Evolutionary conservation across 2,888 invertebrate species (phyloP).

Genomic region (Digitonthophagus gazella): DNA sequence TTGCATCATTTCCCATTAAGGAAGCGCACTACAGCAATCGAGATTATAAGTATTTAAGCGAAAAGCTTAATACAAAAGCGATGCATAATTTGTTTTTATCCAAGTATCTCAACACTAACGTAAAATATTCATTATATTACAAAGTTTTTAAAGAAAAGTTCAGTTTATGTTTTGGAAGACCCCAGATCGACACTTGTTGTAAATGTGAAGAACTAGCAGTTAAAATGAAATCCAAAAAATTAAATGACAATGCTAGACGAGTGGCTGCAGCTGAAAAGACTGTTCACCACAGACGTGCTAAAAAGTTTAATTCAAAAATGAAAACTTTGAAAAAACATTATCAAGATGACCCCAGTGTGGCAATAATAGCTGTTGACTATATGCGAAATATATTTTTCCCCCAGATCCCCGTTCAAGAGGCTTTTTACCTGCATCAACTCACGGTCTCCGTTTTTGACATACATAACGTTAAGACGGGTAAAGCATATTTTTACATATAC

Average conservation of each 20-base stretch:
- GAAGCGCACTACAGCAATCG: background rate
- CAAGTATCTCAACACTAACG: background rate
- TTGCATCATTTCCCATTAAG: conserved; percentile 1
- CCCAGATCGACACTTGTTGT: conserved; percentile 14
- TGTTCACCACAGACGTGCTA: background rate
- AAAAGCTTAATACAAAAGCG: background rate
- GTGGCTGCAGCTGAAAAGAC: background rate
- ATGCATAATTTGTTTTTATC: conserved; percentile 6
- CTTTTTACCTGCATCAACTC: conserved; percentile 24
- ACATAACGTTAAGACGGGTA: conserved; percentile 28
- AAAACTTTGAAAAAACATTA: background rate
- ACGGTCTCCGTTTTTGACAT: conserved; percentile 31
- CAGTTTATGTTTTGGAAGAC: conserved; percentile 15
- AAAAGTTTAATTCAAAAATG: background rate
- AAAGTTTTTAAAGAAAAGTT: conserved; percentile 19
- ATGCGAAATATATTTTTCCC: background rate
- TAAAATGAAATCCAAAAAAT: background rate
- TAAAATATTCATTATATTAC: conserved; percentile 8
- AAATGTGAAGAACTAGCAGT: conserved; percentile 8
- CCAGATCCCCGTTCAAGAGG: background rate
- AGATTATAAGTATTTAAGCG: background rate
- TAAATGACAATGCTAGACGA: conserved; percentile 16
- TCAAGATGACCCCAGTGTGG: background rate
- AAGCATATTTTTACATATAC: conserved; percentile 24
- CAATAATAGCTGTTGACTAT: background rate